A percentile compares a stretch with the other conserved stretches of the same genome.
Conservation (phyloP, 2,888 invertebrate genomes). For the Trileptium ribeirensis region DNA sequence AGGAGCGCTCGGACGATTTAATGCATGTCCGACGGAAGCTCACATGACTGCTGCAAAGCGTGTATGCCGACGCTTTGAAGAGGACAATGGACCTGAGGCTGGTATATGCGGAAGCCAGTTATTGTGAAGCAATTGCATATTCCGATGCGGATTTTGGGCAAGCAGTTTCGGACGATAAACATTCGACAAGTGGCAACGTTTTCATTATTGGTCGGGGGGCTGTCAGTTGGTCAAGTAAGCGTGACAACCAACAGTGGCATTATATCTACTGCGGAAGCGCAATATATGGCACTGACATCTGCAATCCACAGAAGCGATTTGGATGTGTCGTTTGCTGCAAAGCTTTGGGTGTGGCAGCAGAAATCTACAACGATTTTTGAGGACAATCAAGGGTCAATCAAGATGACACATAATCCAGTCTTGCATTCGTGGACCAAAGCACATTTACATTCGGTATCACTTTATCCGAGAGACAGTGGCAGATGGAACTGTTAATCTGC, state of each 20-base stretch:
- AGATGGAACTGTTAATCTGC: neutral
- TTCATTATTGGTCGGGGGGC: slow-evolving; percentile 41
- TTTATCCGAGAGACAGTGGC: neutral
- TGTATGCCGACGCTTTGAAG: slow-evolving; percentile 20
- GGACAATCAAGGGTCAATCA: slow-evolving; percentile 12
- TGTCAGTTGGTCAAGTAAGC: slow-evolving; percentile 45
- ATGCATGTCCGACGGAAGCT: slow-evolving; percentile 23
- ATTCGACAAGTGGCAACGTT: slow-evolving; percentile 43
- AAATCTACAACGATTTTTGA: neutral
- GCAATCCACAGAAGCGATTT: slow-evolving; percentile 34
- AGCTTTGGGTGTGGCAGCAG: neutral
- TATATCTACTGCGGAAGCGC: slow-evolving; percentile 46
- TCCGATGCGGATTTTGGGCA: too few species aligned
- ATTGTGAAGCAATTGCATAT: too few species aligned
- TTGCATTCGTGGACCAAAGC: neutral
- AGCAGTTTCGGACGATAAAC: too few species aligned
- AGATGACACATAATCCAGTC: slow-evolving; percentile 8
- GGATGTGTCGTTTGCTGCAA: slow-evolving; percentile 27
- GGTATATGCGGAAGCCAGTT: neutral
- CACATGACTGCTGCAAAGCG: slow-evolving; percentile 33
- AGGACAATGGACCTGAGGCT: neutral
- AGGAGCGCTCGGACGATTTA: neutral
- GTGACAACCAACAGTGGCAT: slow-evolving; percentile 41
- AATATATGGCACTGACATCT: slow-evolving; percentile 45
- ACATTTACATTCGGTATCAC: slow-evolving; percentile 4